Conservation (phyloP, 2,888 invertebrate species). For the Teinopalpus imperialis region DNA sequence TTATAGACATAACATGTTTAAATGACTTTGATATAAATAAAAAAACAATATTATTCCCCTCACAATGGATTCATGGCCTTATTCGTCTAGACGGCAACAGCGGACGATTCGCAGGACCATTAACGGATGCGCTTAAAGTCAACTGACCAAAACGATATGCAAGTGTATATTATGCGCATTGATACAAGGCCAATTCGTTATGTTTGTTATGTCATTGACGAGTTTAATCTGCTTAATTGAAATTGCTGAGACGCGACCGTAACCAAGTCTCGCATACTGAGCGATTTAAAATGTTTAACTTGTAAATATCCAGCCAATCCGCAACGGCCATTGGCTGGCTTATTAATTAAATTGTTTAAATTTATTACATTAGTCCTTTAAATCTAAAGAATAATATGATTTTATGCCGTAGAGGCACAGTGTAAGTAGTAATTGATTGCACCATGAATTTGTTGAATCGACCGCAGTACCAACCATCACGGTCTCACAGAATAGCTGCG, state of each 20-base stretch:
- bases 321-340: too few relatives aligned
- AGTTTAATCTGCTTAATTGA: conserved; percentile 43
- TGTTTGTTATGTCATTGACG: conserved; percentile 53
- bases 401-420: too few relatives aligned
- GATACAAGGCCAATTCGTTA: conserved; percentile 45
- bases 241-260: conserved; percentile 27
- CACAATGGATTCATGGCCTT: conserved; percentile 12
- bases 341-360: too few relatives aligned
- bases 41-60: conserved; percentile 13
- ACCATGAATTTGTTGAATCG: too few relatives aligned
- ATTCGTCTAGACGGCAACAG: conserved; percentile 30
- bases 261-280: conserved; percentile 29
- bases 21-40: neutral
- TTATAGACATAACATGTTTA: too few relatives aligned
- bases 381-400: too few relatives aligned
- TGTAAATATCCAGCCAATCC: too few relatives aligned
- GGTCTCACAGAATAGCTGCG: too few relatives aligned
- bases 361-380: too few relatives aligned
- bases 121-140: conserved; percentile 32
- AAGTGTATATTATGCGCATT: conserved; percentile 49
- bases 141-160: conserved; percentile 43
- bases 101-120: conserved; percentile 28
- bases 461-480: too few relatives aligned
- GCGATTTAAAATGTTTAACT: neutral
- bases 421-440: too few relatives aligned